Base-by-base conservation (phyloP, 2,113 vertebrate species). In the Opisthocomus hoazin region DNA sequence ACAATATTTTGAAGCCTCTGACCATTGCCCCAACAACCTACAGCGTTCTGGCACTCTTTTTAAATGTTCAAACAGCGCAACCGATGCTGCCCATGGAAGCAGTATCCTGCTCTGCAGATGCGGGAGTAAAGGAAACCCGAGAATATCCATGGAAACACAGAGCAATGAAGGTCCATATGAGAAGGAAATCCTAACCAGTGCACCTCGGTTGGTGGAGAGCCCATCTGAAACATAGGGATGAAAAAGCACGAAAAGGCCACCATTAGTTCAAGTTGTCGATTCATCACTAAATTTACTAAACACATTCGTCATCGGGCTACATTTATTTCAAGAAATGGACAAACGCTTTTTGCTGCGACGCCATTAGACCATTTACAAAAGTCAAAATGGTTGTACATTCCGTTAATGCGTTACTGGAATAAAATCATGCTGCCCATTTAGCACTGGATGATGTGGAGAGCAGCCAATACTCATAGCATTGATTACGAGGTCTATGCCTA, bases 381-480 rank as follows among this genome's bases (percentile, higher is more conserved):
- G 90, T 97, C 95, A 96, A 18, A 97, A 93, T 48, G 89, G 87
- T 86, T 96, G 92, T 96, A 95, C 71, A 71, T 97, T 97, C 94
- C 96, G 93, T 91, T 98, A 98, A 98, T 98, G 95, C 96, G 95
- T 97, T 98, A 94, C 97, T 98, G 97, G 96, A 97, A 98, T 96
- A 96, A 98, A 97, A 97, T 94, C 92, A 80, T n/a, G 68, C 66
- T 84, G 64, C 82, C 76, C 90, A 95, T 97, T 97, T 97, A 96
- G 88, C 32, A 64, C 83, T 92, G 92, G 94, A 91, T 97, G 96
- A 75, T 54, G 73, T 97, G 96, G 97, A 91, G 46, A 94, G 79
- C 89, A 96, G 97, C 97, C 97, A 97, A 91, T 78, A 41, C 90
- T 90, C 91, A 88, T 77, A 92, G 91, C 85, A 96, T 84, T 98